Evolutionary conservation across 2,797 vertebrate genomes (phyloP).

Genomic region (Malacoraja senta): DNA sequence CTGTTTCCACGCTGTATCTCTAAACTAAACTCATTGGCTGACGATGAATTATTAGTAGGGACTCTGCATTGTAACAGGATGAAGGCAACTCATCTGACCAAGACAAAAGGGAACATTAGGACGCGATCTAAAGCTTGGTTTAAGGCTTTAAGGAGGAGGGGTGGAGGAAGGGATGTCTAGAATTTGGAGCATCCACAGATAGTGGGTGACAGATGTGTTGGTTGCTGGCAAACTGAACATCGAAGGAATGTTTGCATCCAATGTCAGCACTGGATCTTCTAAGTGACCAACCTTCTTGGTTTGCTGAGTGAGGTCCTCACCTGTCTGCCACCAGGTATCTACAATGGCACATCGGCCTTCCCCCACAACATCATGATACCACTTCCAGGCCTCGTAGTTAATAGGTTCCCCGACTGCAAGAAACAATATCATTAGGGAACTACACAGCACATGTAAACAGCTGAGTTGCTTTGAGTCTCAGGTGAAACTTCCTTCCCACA

Average conservation of each 20-base stretch:
- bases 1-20: no score
- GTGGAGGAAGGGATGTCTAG: not conserved
- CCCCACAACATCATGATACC: conserved; percentile 84
- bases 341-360: conserved; percentile 77
- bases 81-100: not conserved
- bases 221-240: no score
- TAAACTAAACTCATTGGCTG: no score
- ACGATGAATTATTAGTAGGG: no score
- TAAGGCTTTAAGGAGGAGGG: not conserved
- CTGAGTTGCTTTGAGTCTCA: no score
- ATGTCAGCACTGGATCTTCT: not conserved
- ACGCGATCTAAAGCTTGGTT: not conserved
- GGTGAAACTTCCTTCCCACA: no score
- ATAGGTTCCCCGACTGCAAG: conserved; percentile 88
- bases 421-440: conserved; percentile 41
- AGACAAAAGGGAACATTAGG: not conserved
- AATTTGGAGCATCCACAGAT: not conserved
- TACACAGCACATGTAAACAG: no score
- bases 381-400: conserved; percentile 91
- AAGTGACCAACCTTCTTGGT: not conserved
- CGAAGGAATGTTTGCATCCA: not conserved
- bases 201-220: not conserved
- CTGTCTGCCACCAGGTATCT: conserved; percentile 98
- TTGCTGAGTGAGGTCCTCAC: conserved; percentile 54
- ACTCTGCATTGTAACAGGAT: not conserved